Conservation (phyloP, 2,888 invertebrate species). For the Melanostoma scalare region DNA sequence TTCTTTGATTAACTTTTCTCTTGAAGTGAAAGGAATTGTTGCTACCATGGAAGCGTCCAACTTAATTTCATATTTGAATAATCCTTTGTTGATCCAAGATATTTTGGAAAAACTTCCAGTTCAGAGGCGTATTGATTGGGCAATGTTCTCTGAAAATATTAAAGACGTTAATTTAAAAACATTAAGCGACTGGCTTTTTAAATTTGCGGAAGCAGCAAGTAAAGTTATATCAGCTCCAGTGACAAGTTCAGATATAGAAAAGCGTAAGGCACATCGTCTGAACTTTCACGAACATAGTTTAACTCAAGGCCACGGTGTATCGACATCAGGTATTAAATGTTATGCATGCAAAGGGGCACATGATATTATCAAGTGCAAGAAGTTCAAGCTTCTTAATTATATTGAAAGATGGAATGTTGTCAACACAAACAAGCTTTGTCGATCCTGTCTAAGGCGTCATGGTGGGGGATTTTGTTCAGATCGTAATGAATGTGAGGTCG, state of each 20-base stretch:
- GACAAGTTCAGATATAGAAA: neutral
- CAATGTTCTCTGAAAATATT: neutral
- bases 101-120: too few species aligned
- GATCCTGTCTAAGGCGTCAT: neutral
- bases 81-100: too few species aligned
- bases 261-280: neutral
- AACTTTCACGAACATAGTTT: neutral
- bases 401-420: slow-evolving; percentile 10
- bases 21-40: too few species aligned
- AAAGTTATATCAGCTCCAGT: neutral
- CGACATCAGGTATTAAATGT: neutral
- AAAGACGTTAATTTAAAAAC: neutral
- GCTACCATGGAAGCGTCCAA: too few species aligned
- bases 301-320: neutral
- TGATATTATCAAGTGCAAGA: neutral
- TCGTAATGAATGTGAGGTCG: neutral
- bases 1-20: too few species aligned
- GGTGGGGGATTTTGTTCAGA: neutral
- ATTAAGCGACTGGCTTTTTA: slow-evolving; percentile 19
- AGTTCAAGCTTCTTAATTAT: neutral
- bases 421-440: neutral
- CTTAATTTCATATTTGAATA: too few species aligned
- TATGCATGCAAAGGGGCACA: neutral
- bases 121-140: too few species aligned
- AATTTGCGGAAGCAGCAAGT: slow-evolving; percentile 9